Base-by-base conservation (phyloP, 30 jellyfish, hydroid and myxozoan genomes). In the Sanderia malayensis region DNA sequence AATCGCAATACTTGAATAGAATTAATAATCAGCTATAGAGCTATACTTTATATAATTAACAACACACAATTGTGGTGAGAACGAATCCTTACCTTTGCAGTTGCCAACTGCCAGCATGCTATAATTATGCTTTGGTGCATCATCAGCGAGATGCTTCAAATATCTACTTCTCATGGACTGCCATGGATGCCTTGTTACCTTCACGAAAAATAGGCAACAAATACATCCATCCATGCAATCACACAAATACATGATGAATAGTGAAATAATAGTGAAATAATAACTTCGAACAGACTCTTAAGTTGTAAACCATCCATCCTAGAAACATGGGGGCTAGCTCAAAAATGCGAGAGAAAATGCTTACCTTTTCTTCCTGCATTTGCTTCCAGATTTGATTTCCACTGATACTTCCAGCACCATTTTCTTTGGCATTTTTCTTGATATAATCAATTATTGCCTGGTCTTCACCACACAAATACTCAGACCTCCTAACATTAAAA, bases 341-440 rank as follows among this genome's bases (percentile, higher is more conserved):
- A 0, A 18, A 17, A 15, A 34, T 1, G 2, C 0, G 0, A 13
- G 10, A 10, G 1, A 21, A 13, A 44, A n/a, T 15, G 26, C 18
- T 18, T 3, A 76, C 87, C 87, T 76, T 76, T 27, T 76, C 62
- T 18, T 32, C 29, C 47, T 61, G 80, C 87, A 76, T 76, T 15
- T 41, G 31, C 23, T 46, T 76, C 31, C 67, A 76, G 11, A 76
- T 33, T n/a, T 59, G 44, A 62, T 76, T 76, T 61, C 87, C 87
- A 4, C 27, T 66, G 61, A 62, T 21, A 44, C 67, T 76, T 24
- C 61, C 31, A 4, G 29, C 19, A n/a, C 80, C 87, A 20, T 46
- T 61, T 26, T 47, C 77, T 62, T 49, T 76, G 72, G 70, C 65
- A 46, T 76, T 74, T 11, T 62, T 63, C 29, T 46, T 76, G 17